Evolutionary conservation across 2,113 vertebrate species (phyloP), one percentile per base, ranked within the genome.

Genomic region (Pagrus major): DNA sequence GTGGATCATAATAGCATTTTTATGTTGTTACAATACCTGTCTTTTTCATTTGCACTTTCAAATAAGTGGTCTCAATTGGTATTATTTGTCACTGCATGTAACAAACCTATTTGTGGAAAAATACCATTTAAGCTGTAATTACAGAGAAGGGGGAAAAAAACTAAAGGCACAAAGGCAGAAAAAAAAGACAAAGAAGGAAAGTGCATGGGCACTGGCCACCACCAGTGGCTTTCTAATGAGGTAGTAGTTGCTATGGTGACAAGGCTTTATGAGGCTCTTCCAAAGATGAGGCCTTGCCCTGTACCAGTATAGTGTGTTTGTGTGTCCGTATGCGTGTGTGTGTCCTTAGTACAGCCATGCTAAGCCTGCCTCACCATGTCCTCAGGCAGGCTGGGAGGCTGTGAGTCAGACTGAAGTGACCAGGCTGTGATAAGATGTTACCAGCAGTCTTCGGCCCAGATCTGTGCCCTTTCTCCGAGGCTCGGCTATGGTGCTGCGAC

Each of bases 181-280:
- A 71, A 61, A 84, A 84, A 80, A 83, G 81, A 82, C 51, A 69
- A 79, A 90, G 67, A 74, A 52, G 58, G 71, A 76, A 88, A 83
- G 72, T 83, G 78, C 81, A 79, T 60, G 64, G 75, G 82, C 82
- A 85, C 60, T 72, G 78, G 85, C 86, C 88, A 90, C 81, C 78
- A 81, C 88, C 85, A 87, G 70, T 84, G 83, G 87, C 84, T 87
- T 90, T 88, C 78, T 93, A 93, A 92, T 92, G 90, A 91, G 91
- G 73, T 60, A 74, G 89, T 71, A 81, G 93, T 94, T 93, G 87
- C 90, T 88, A 94, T 94, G 90, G 93, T 89, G 91, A 94, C 92
- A 81, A 70, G 81, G 70, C 75, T 93, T 89, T 88, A 86, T 80
- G 80, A 87, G 80, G 81, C 85, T 91, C 80, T 74, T 84, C 81